Conservation (phyloP, 2,888 invertebrate genomes). For the Drosophila diplacantha region DNA sequence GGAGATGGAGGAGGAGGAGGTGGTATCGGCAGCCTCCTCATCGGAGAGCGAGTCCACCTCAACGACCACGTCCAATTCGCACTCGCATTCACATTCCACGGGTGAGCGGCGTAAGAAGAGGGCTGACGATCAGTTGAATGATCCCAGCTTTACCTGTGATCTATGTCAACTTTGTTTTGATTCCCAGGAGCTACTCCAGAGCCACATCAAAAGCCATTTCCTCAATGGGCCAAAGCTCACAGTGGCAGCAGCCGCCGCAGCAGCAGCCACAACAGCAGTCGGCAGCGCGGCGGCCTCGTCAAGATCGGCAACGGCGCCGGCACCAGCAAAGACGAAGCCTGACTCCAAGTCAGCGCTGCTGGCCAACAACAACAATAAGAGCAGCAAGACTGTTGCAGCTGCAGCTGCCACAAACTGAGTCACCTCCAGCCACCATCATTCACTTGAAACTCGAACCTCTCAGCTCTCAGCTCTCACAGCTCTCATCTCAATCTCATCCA, state of each 20-base stretch:
- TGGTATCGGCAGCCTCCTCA: constrained; percentile 46
- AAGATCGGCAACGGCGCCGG: neutral
- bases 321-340: constrained; percentile 33
- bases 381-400: constrained; percentile 14
- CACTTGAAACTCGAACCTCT: neutral
- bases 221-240: constrained; percentile 73
- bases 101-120: constrained; percentile 60
- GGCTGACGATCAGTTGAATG: constrained; percentile 52
- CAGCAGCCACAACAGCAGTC: constrained; percentile 1
- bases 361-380: constrained; percentile 12
- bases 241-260: neutral
- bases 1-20: constrained; percentile 40
- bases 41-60: constrained; percentile 56
- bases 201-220: constrained; percentile 78
- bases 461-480: constrained; percentile 1
- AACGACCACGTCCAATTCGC: constrained; percentile 54
- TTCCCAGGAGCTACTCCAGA: constrained; percentile 75
- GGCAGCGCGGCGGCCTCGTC: neutral
- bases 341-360: constrained; percentile 27
- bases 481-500: neutral
- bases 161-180: constrained; percentile 77
- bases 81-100: constrained; percentile 58
- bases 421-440: neutral
- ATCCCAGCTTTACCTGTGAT: constrained; percentile 76
- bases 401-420: constrained; percentile 15